phyloP scores from a whole-genome alignment of 1,140 invertebrate species.

The Subanguina moxae region DNA sequence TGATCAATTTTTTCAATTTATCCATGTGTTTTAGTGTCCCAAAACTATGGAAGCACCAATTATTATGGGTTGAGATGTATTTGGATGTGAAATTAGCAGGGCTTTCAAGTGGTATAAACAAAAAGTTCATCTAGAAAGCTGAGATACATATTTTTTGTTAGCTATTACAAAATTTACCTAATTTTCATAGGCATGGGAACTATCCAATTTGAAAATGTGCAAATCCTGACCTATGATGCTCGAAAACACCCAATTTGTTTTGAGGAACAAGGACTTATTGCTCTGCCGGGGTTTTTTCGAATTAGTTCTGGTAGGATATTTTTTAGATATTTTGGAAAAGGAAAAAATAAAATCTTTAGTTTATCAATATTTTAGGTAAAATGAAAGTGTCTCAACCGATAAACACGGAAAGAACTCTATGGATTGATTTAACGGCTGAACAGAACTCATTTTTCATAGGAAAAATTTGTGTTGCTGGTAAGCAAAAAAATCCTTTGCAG shows the following conservation, averaged over 20 bases:
- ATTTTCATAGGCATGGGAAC: background rate
- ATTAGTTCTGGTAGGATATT: background rate
- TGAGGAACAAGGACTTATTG: background rate
- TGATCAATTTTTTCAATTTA: too few species aligned
- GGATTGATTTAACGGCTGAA: background rate
- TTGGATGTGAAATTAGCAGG: too few species aligned
- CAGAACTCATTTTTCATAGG: constrained; percentile 4
- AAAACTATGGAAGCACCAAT: too few species aligned
- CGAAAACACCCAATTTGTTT: background rate
- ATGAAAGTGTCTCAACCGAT: background rate
- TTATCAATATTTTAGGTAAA: background rate
- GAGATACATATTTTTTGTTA: too few species aligned
- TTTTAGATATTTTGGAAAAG: too few species aligned
- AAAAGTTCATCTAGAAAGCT: too few species aligned
- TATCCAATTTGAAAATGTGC: background rate
- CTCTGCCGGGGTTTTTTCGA: background rate
- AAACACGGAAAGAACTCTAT: background rate
- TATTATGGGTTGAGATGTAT: too few species aligned
- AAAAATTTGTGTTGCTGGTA: background rate
- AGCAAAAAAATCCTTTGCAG: too few species aligned
- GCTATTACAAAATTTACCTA: too few species aligned
- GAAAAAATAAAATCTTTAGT: too few species aligned
- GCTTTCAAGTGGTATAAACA: too few species aligned
- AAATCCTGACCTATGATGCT: background rate
- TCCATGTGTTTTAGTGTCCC: too few species aligned